Base-by-base conservation (phyloP, 2,888 invertebrate species). In the Rhagonycha lutea region DNA sequence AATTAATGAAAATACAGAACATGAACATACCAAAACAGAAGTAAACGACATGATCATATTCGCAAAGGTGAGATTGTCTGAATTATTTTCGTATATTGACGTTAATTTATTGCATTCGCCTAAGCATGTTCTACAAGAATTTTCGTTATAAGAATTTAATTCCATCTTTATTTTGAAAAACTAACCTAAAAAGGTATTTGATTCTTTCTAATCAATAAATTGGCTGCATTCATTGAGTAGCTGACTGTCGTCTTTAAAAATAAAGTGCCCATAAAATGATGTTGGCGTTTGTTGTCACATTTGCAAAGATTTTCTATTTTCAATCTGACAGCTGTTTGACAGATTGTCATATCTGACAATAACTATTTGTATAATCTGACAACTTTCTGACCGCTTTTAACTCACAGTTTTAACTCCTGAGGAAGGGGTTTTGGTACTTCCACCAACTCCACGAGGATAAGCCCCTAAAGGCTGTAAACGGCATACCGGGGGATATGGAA, bases 71-170 rank as follows among this genome's bases (percentile, higher is more conserved):
- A 77, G 61, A 61, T 75, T 68, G 23, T 61, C 26, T 23, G n/a
- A 69, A 47, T 73, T 73, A 62, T 68, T 71, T 26, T 73, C 69
- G 18, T 78, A 76, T 29, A 80, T 73, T 24, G 76, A 71, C 75
- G 74, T 76, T 65, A 78, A 73, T 11, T 76, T 74, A 18, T 63
- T 74, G n/a, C 69, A 69, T 72, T 79, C 68, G 4, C 69, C 74
- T 11, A 80, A 61, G 68, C 80, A 80, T 4, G 79, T 80, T 74
- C 80, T 79, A 67, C 80, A 80, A 5, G 74, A 65, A 63, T 74
- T 77, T 61, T 63, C 61, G 10, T 47, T 47, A 8, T 47, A 47
- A n/a, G 47, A 47, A 47, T n/a, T 47, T n/a, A 60, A 68, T 26
- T 77, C 72, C n/a, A 70, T 60, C 1, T 68, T 32, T 65, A 69